Evolutionary conservation across 2,797 vertebrate genomes (phyloP).

Genomic region (Nyctalus aviator): DNA sequence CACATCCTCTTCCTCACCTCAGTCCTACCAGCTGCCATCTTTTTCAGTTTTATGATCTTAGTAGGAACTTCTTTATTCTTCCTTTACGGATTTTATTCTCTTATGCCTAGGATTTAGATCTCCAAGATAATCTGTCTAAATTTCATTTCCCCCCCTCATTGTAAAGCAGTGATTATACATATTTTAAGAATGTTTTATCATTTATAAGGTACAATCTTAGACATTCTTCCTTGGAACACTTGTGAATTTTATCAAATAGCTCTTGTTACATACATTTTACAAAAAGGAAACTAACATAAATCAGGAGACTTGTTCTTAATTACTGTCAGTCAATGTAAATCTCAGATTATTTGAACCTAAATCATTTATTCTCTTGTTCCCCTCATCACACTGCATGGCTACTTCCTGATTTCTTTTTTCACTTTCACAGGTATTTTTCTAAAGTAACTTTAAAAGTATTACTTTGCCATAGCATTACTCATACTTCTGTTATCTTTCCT

Average conservation of each 20-base stretch:
- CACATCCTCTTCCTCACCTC: no score
- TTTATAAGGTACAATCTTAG: conserved; percentile 10
- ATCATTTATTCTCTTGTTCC: background rate
- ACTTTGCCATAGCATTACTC: background rate
- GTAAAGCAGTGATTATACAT: background rate
- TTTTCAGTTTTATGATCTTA: conserved; percentile 8
- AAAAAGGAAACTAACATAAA: background rate
- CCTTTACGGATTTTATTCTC: conserved; percentile 7
- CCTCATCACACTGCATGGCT: background rate
- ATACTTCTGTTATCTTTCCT: background rate
- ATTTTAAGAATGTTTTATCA: conserved; percentile 48
- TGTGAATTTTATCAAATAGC: background rate
- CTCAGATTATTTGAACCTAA: background rate
- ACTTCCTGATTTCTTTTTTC: background rate
- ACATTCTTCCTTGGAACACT: background rate
- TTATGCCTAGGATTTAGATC: background rate
- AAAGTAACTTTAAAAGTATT: background rate
- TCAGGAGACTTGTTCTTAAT: background rate
- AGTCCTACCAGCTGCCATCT: no score
- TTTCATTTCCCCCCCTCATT: background rate
- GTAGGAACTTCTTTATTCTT: background rate
- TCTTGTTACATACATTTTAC: background rate
- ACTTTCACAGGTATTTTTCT: background rate
- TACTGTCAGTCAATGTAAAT: background rate
- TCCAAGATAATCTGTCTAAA: conserved; percentile 20